Base-by-base conservation (phyloP, 2,797 vertebrate genomes). In the Aratinga solstitialis region DNA sequence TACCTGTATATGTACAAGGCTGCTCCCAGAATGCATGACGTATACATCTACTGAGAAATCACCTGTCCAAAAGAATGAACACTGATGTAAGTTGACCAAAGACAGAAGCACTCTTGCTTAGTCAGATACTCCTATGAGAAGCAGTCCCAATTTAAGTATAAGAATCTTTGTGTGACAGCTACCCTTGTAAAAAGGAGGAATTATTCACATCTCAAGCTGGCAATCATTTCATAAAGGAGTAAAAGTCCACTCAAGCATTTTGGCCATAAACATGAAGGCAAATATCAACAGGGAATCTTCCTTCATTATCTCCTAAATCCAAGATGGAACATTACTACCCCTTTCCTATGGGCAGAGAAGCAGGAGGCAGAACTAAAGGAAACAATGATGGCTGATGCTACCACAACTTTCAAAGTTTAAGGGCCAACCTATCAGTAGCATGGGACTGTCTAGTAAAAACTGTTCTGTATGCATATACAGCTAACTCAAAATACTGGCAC, bases 1-100 rank as follows among this genome's bases (percentile, higher is more conserved):
- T 98, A 99, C 99, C 99, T 99, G 99, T 94, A 99, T 97, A 89
- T 98, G 98, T 69, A 99, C 98, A 81, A 98, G 98, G 96, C 98
- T 99, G 91, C 93, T 97, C 97, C 99, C 99, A 78, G 99, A 99
- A 98, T 99, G 99, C 95, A 99, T 97, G 93, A 99, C 95, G 94
- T 99, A 98, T 97, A 99, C 97, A 96, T 98, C 98, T 97, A 99
- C 97, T 92, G 98, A 98, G 38, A 98, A 98, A 96, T 98, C 98
- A 87, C 98, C 99, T 99, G 98, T 92, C 72, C 69, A 95, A 96
- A 96, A 96, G 85, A 98, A 97, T 32, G 36, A 97, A 95, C 14
- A 83, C 22, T 32, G 12, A 87, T 42, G 56, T 97, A 91, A 96
- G 74, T 82, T 95, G 82, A 89, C 69, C 32, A 90, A 79, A 32